These are phyloP conservation scores for Habropoda laboriosa DNA, from an alignment of 1,140 invertebrate genomes.

Conservation along the genomic window DNA sequence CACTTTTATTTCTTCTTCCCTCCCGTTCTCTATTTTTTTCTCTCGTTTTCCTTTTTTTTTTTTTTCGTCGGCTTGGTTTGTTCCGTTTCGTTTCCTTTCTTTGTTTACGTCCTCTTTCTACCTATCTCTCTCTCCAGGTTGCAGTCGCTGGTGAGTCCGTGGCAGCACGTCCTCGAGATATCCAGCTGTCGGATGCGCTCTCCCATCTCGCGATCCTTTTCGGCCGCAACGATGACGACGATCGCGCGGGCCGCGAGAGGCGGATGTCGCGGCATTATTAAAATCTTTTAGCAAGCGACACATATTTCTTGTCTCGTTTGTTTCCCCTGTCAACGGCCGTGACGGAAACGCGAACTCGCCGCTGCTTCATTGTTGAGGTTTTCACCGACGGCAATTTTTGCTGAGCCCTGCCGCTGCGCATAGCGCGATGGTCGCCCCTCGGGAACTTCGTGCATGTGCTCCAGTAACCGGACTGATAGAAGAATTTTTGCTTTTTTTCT, in stretches of 20 bases:
- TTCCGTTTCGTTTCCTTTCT: neutral
- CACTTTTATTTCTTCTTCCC: neutral
- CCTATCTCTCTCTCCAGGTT: neutral
- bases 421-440: too few species aligned
- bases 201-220: neutral
- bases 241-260: neutral
- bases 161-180: neutral
- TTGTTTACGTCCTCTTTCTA: neutral
- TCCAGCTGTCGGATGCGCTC: neutral
- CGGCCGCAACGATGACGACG: neutral
- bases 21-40: too few species aligned
- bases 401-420: neutral
- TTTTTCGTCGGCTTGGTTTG: too few species aligned
- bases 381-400: neutral
- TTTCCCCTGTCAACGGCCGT: neutral
- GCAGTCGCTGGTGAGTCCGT: neutral
- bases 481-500: too few species aligned
- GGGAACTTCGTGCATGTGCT: too few species aligned
- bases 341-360: neutral
- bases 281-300: slow-evolving; percentile 35
- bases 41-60: neutral
- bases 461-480: too few species aligned
- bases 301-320: slow-evolving; percentile 9
- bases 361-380: neutral
- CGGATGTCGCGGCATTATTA: slow-evolving; percentile 7